A percentile compares a stretch with the other conserved stretches of the same genome.
Conservation (phyloP, 2,797 vertebrate species). For the Sebastes itinus region DNA sequence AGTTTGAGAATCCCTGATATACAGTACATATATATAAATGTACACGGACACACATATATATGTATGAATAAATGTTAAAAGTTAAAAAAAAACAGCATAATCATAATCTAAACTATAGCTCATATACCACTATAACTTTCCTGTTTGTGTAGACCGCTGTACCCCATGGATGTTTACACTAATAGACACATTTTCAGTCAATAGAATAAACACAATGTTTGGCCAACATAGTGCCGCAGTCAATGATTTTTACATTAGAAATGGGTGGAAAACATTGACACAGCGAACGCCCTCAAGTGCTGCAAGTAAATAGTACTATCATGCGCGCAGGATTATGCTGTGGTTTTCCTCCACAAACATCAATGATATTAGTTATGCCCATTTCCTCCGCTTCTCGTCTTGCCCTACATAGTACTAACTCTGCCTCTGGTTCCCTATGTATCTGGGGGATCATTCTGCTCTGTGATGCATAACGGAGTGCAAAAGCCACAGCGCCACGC, state of each 20-base stretch:
- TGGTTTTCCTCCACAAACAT: constrained; percentile 50
- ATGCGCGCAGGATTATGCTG: constrained; percentile 39
- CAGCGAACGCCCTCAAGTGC: constrained; percentile 8
- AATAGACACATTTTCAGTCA: background rate
- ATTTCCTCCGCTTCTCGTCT: constrained; percentile 37
- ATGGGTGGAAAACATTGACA: constrained; percentile 17
- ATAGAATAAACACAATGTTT: background rate
- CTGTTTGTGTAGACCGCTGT: background rate
- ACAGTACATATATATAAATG: no score
- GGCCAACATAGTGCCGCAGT: background rate
- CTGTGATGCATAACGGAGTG: constrained; percentile 56
- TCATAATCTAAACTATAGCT: background rate
- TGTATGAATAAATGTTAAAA: background rate
- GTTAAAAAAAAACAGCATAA: background rate
- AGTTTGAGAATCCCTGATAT: no score
- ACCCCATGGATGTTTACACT: background rate
- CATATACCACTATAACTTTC: background rate
- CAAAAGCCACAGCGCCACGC: constrained; percentile 40
- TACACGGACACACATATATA: background rate
- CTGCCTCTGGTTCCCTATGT: constrained; percentile 28
- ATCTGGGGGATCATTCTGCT: constrained; percentile 52
- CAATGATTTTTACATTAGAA: constrained; percentile 6
- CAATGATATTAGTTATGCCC: constrained; percentile 54
- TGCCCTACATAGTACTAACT: constrained; percentile 56
- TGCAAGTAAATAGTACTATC: constrained; percentile 33